phyloP scores from a whole-genome alignment of 2,113 vertebrate genomes.

The Bubalus kerabau region DNA sequence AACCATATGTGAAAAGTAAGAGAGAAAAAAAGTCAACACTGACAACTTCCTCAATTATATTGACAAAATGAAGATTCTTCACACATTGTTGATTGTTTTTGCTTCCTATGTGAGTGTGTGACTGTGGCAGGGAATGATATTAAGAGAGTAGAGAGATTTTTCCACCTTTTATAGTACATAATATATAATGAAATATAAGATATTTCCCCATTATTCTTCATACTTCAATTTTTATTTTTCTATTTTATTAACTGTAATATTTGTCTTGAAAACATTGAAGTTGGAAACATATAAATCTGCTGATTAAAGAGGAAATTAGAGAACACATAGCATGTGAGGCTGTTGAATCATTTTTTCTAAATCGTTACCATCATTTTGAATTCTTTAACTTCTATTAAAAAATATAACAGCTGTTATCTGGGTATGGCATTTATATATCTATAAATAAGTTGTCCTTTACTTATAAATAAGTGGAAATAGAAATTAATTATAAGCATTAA shows the following conservation, averaged over 20 bases:
- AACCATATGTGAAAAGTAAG: neutral
- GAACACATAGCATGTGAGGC: neutral
- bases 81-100: neutral
- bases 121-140: neutral
- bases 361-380: neutral
- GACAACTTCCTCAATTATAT: neutral
- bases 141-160: neutral
- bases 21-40: neutral
- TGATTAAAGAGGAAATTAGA: neutral
- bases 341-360: neutral
- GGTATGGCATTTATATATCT: neutral
- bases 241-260: neutral
- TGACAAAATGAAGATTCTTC: neutral
- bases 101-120: neutral
- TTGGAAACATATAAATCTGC: neutral
- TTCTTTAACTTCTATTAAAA: neutral
- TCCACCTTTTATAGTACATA: neutral
- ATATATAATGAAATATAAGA: neutral
- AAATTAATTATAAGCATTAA: neutral
- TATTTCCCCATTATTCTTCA: neutral
- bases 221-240: neutral
- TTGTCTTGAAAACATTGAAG: neutral
- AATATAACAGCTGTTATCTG: neutral
- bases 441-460: neutral
- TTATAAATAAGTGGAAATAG: neutral